Conservation (phyloP, 2,113 vertebrate species). For the Ancistrus triradiatus region DNA sequence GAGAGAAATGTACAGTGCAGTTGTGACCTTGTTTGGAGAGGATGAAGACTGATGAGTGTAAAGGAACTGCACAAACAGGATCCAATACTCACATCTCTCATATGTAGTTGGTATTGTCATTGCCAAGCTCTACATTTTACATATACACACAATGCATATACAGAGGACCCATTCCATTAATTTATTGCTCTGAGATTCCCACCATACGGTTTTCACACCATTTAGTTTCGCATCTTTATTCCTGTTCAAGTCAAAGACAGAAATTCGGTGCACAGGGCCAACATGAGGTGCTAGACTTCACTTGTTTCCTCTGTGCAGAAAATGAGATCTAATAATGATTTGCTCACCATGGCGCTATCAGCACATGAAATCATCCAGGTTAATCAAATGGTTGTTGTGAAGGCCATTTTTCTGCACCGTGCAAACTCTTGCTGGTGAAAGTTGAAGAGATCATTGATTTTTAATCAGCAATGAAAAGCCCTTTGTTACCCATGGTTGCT, state of each 20-base stretch:
- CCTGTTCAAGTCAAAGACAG: constrained; percentile 48
- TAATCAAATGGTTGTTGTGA: constrained; percentile 55
- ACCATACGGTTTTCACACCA: constrained; percentile 31
- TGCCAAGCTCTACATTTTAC: constrained; percentile 9
- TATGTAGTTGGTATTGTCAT: constrained; percentile 24
- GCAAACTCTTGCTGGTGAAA: constrained; percentile 41
- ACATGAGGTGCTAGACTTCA: constrained; percentile 41
- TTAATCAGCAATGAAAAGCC: constrained; percentile 52
- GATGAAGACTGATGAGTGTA: constrained; percentile 40
- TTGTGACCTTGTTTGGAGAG: constrained; percentile 33
- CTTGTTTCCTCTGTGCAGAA: constrained; percentile 49
- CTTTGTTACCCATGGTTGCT: constrained; percentile 49
- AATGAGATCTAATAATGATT: constrained; percentile 54
- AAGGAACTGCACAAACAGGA: constrained; percentile 30
- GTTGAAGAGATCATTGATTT: constrained; percentile 52
- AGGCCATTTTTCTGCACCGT: constrained; percentile 46
- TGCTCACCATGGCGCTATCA: constrained; percentile 48
- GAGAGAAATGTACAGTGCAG: constrained; percentile 15
- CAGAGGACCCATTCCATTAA: not conserved
- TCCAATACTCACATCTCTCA: constrained; percentile 36
- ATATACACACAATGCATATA: constrained; percentile 6
- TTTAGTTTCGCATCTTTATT: constrained; percentile 49
- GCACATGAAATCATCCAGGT: constrained; percentile 54
- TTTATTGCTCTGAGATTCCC: constrained; percentile 10
- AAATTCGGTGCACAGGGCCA: constrained; percentile 45